Evolutionary conservation across 2,888 invertebrate genomes (phyloP), one percentile per base, ranked within the genome.

Genomic region (Dryobota labecula): DNA sequence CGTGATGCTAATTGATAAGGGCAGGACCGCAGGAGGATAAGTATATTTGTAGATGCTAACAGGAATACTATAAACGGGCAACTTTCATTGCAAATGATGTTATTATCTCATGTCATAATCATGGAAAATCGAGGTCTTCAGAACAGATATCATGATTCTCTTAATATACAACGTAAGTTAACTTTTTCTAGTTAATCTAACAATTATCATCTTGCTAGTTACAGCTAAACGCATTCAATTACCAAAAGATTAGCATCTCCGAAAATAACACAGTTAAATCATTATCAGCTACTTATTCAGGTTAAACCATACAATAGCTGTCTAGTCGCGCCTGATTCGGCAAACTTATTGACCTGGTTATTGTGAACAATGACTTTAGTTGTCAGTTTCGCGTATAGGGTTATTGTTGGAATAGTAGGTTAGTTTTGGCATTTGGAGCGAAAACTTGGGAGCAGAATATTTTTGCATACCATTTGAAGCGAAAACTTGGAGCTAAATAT

Each of bases 261-360:
- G 8, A 27, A 66, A 70, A 51, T 66, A 80, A 54, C 70, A 38
- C 45, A 57, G 76, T 70, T 49, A 58, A 68, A 75, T 45, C 30
- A 64, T 65, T 51, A 65, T 57, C 33, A 76, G 20, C 15, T 15
- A 41, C 11, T 1, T 57, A 81, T 80, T 65, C 41, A 43, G 80
- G 82, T 78, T 80, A 66, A 65, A 41, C 33, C 54, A n/a, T 63
- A 80, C 78, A 81, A 73, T 81, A 51, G 69, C 24, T 18, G 74
- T 81, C 80, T 80, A 81, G 80, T 65, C 80, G 53, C 53, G 70
- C 76, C 81, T 41, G 67, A 58, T 73, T 68, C 56, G 64, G 13
- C 61, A 36, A 61, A 80, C 65, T 73, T 80, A 80, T 68, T 84
- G 80, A 83, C 84, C 83, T 54, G 67, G 60, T 74, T 83, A 73